Base-by-base conservation (phyloP, 2,888 invertebrate species). In the Hipparchia sbordonii region DNA sequence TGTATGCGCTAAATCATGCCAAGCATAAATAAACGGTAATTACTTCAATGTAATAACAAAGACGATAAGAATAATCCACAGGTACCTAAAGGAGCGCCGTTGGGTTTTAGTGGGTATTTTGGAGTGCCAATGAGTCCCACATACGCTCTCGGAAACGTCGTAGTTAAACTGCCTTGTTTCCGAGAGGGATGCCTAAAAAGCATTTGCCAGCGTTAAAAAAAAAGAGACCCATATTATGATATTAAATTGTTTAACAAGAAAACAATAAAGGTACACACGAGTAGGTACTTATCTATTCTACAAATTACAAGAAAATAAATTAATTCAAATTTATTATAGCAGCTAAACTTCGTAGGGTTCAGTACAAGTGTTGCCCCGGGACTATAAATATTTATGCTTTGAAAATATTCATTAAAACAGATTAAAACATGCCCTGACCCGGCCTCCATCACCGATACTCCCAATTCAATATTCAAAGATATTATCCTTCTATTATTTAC, bases 361-460 rank as follows among this genome's bases (percentile, higher is more conserved):
- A 76, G 73, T 72, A 77, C 74, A 75, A 77, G 66, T 76, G 76
- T 76, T 83, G 82, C 78, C 83, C 83, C 82, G 84, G 80, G 86
- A 87, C 87, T 88, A 92, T 92, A 87, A 90, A 91, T 91, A 91
- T 91, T 91, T 90, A 91, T 91, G 87, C 85, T 85, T 86, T 86
- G 87, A 88, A 90, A 89, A 90, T 90, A 90, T 90, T 88, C 88
- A 88, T 90, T 89, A 89, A 88, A 89, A 87, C 87, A 87, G 88
- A 88, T 90, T 89, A 89, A 88, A 89, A 87, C 87, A 87, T 88
- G 85, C 89, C 89, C 89, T 88, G 87, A 87, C 85, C 85, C 83
- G 81, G 79, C 82, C 82, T 78, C 80, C 82, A 87, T 86, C 82
- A 85, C 81, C 84, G 85, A 89, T 86, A 87, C 83, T 84, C 85